These are phyloP conservation scores for Eubasilissa splendida DNA, from an alignment of 2,888 invertebrate genomes.

Conservation along the genomic window DNA sequence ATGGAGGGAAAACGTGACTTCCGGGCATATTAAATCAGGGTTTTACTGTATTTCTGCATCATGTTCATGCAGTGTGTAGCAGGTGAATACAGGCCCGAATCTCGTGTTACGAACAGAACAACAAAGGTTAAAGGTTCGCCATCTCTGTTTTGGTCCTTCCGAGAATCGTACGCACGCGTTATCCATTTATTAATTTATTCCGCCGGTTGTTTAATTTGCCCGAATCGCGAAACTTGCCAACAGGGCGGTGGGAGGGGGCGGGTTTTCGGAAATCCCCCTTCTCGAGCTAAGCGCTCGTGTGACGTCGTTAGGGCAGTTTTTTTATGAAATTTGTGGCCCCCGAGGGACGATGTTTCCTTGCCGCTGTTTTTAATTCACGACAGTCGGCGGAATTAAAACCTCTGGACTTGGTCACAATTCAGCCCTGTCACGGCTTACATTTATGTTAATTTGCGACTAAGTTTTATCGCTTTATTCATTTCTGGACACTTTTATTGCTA, in stretches of 20 bases:
- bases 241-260: neutral
- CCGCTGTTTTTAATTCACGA: conserved; percentile 45
- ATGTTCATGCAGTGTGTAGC: no score
- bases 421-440: conserved; percentile 1
- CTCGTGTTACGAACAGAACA: no score
- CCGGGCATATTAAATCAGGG: no score
- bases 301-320: conserved; percentile 46
- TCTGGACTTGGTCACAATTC: neutral
- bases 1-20: no score
- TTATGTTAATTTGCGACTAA: neutral
- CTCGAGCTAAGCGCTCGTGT: conserved; percentile 19
- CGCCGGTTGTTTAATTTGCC: neutral
- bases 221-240: conserved; percentile 1
- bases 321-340: conserved; percentile 52
- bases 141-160: no score
- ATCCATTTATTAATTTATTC: neutral
- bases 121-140: no score
- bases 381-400: conserved; percentile 31
- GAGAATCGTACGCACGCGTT: neutral
- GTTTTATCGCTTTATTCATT: neutral
- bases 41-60: no score
- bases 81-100: no score
- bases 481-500: neutral
- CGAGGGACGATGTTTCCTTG: conserved; percentile 36
- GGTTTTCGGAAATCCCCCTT: conserved; percentile 25